phyloP scores from a whole-genome alignment of 2,888 invertebrate genomes.

The Ectemnius cavifrons region DNA sequence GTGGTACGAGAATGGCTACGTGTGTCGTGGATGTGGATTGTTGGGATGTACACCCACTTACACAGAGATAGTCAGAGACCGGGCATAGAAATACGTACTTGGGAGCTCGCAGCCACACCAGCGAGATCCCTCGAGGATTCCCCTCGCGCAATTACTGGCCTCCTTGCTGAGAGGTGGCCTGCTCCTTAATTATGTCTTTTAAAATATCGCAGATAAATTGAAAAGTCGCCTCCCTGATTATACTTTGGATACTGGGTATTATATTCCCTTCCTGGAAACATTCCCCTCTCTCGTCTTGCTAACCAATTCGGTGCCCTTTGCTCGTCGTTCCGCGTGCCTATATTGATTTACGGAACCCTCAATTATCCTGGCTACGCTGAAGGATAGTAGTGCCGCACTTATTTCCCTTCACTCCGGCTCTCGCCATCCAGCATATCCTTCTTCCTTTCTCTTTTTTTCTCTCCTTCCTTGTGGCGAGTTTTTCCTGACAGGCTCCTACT shows the following conservation, averaged over 20 bases:
- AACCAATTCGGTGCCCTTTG: constrained; percentile 36
- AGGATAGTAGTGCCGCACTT: constrained; percentile 37
- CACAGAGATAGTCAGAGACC: constrained; percentile 17
- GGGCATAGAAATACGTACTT: constrained; percentile 48
- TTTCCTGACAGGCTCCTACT: not conserved
- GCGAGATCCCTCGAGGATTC: constrained; percentile 47
- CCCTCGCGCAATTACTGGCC: constrained; percentile 67
- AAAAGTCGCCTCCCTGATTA: constrained; percentile 73
- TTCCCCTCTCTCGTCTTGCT: constrained; percentile 19
- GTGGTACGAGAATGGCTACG: constrained; percentile 41
- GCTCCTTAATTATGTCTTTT: constrained; percentile 74
- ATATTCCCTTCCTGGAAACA: constrained; percentile 45
- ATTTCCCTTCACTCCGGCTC: constrained; percentile 24
- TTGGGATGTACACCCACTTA: constrained; percentile 15
- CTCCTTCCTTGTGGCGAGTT: constrained; percentile 20
- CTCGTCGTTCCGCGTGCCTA: constrained; percentile 32
- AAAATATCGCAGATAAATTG: constrained; percentile 75
- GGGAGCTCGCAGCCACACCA: constrained; percentile 14
- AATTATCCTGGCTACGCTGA: constrained; percentile 58
- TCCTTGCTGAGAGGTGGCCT: constrained; percentile 61
- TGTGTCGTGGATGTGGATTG: constrained; percentile 33
- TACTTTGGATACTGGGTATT: constrained; percentile 69
- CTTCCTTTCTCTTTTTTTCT: constrained; percentile 26
- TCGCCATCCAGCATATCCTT: constrained; percentile 30
- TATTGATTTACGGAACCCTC: constrained; percentile 71